These are phyloP conservation scores for Clivina fossor DNA, from an alignment of 2,888 invertebrate genomes.

Conservation along the genomic window DNA sequence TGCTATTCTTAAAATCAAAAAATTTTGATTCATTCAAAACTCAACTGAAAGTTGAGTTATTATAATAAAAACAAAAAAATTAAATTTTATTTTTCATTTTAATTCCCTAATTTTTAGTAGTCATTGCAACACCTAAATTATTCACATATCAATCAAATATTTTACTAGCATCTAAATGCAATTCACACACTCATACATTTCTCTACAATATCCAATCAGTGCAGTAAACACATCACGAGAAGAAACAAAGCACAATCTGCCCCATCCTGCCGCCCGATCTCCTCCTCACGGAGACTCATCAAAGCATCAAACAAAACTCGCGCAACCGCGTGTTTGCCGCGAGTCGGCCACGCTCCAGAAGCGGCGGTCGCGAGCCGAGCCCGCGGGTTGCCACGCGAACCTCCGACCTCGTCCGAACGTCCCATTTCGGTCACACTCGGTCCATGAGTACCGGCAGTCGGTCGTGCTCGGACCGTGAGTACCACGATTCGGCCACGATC, in stretches of 20 bases:
- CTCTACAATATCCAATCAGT: neutral
- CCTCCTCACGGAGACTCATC: neutral
- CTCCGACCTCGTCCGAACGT: constrained; percentile 11
- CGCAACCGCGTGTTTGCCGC: too few species aligned
- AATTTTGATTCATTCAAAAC: too few species aligned
- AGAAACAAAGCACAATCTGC: neutral
- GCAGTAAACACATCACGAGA: neutral
- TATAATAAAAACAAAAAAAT: too few species aligned
- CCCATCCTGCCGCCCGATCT: neutral
- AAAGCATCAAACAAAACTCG: constrained; percentile 2
- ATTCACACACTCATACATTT: neutral
- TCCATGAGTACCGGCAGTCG: constrained; percentile 9
- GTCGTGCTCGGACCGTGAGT: too few species aligned
- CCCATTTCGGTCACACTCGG: constrained; percentile 18
- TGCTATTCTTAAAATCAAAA: too few species aligned
- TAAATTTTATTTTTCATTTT: too few species aligned
- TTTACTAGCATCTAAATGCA: too few species aligned
- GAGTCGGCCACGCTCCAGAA: constrained; percentile 23
- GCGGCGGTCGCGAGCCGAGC: constrained; percentile 26
- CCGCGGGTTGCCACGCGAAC: neutral
- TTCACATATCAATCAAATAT: too few species aligned
- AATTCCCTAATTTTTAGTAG: too few species aligned
- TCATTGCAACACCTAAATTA: too few species aligned
- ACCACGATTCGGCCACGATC: constrained; percentile 11
- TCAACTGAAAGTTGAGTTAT: too few species aligned